Base-by-base conservation (phyloP, 2,888 invertebrate genomes). In the Ophion obscuratus region DNA sequence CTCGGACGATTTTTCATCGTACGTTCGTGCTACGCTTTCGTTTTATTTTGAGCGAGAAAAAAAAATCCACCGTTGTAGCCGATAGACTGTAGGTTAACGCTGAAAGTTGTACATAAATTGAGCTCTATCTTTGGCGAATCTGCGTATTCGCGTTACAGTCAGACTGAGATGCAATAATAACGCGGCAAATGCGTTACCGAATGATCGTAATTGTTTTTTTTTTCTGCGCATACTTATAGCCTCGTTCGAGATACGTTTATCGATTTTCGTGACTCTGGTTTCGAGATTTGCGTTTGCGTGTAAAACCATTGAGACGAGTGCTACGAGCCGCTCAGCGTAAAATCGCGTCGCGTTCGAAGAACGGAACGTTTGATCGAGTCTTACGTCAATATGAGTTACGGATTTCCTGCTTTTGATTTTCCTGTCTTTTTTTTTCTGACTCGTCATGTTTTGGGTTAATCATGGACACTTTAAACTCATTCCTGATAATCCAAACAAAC, bases 61-160 rank as follows among this genome's bases (percentile, higher is more conserved):
- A 53, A 61, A 36, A 53, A 66, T 27, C 24, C 5, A 61, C 62
- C 74, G 73, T 66, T 24, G 47, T n/a, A 59, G 14, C 24, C 40
- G 47, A 24, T 31, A 61, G 24, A 40, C 40, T 31, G 64, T 79
- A 40, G 47, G 24, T 27, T 27, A 27, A 62, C 36, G 24, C 47
- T 74, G 17, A 31, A 24, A 47, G n/a, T 68, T 79, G 79, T 79
- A 79, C 24, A 74, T 83, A 68, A 70, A 78, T 67, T 74, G n/a
- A 36, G 47, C 74, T 47, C 67, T 44, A 74, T 74, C 40, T 47
- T 73, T 36, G 24, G 67, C 53, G 47, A 36, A 74, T 74, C 74
- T 59, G 68, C 20, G 44, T 68, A 74, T 83, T 57, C 47, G 61
- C 53, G 73, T 74, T 74, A 62, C 31, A 44, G 83, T 10, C 73